phyloP scores from a whole-genome alignment of 2,113 vertebrate species.

The Ctenodactylus gundi region DNA sequence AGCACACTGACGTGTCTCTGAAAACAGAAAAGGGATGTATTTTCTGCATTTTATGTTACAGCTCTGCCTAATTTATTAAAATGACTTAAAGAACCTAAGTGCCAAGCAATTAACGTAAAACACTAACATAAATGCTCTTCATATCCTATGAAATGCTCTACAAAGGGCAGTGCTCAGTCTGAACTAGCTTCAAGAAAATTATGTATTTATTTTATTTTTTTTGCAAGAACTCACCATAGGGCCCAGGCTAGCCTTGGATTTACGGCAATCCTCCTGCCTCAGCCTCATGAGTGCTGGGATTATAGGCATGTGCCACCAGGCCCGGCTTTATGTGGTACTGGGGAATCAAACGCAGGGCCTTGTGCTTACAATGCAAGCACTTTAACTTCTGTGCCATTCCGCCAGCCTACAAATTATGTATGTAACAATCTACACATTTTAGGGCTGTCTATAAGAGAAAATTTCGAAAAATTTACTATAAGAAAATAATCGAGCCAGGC shows the following conservation, averaged over 20 bases:
- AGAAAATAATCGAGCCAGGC: too few relatives aligned
- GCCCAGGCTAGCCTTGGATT: too few relatives aligned
- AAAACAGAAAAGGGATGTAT: conserved; percentile 76
- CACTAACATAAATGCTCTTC: conserved; percentile 79
- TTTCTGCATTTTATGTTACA: conserved; percentile 83
- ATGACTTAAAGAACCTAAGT: conserved; percentile 82
- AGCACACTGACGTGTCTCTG: conserved; percentile 74
- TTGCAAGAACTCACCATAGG: too few relatives aligned
- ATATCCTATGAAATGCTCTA: conserved; percentile 71
- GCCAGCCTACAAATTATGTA: conserved; percentile 73
- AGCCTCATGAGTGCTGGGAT: too few relatives aligned
- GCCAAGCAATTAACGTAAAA: conserved; percentile 85
- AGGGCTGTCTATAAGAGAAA: not conserved
- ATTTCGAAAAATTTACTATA: not conserved
- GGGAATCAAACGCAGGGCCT: too few relatives aligned
- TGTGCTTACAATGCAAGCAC: too few relatives aligned
- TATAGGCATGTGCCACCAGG: too few relatives aligned
- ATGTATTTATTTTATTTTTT: too few relatives aligned
- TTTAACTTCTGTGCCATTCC: too few relatives aligned
- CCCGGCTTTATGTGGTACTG: too few relatives aligned
- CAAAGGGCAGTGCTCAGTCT: conserved; percentile 69
- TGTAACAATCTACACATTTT: conserved; percentile 53
- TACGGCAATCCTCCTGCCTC: too few relatives aligned
- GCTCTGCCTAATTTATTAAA: conserved; percentile 82
- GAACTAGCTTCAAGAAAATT: conserved; percentile 53